These are phyloP conservation scores for Acanthopleura granulata DNA, from an alignment of 2,888 invertebrate species.

Conservation along the genomic window DNA sequence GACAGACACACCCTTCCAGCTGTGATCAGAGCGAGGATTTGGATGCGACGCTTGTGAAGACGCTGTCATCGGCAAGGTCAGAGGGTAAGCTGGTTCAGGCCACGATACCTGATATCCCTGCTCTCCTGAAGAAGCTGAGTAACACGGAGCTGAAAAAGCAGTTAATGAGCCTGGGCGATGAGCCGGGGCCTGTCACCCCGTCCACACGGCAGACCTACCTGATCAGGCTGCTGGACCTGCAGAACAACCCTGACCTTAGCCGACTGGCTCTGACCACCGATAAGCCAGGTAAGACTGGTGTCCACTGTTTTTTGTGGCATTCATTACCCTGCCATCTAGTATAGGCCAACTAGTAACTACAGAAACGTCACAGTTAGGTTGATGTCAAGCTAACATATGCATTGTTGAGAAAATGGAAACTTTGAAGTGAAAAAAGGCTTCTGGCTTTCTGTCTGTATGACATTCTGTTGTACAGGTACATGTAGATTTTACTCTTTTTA, in stretches of 20 bases:
- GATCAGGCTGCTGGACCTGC: conserved; percentile 76
- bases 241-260: conserved; percentile 42
- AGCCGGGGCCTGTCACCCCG: conserved; percentile 84
- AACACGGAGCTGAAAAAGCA: conserved; percentile 44
- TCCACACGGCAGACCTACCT: conserved; percentile 84
- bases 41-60: neutral
- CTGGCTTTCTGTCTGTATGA: too few species aligned
- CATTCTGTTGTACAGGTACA: too few species aligned
- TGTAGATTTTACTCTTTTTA: too few species aligned
- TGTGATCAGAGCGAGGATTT: neutral
- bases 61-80: neutral
- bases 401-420: too few species aligned
- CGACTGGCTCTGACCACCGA: conserved; percentile 30
- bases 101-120: conserved; percentile 25
- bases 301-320: too few species aligned
- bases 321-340: too few species aligned
- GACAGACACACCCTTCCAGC: neutral
- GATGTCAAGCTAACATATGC: too few species aligned
- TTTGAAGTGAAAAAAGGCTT: too few species aligned
- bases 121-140: conserved; percentile 31
- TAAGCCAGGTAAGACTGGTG: conserved; percentile 37
- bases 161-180: conserved; percentile 75
- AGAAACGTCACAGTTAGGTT: too few species aligned
- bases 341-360: too few species aligned
- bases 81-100: neutral